Conservation (phyloP, 2,113 vertebrate species). For the Noctilio leporinus region DNA sequence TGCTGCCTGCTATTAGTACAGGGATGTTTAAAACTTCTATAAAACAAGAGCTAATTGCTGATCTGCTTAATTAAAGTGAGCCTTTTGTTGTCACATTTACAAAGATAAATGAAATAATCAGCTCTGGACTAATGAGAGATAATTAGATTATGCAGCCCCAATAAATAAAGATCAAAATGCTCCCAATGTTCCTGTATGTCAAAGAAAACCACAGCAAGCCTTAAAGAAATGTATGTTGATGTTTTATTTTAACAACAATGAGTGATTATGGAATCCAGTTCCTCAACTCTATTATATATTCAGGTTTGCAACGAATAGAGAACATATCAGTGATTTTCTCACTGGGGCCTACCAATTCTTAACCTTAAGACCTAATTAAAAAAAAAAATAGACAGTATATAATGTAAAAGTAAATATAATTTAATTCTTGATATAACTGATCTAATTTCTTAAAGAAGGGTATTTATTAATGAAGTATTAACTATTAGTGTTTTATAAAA, state of each 20-base stretch:
- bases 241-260: conserved; percentile 35
- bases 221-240: conserved; percentile 16
- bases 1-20: conserved; percentile 80
- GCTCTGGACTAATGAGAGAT: conserved; percentile 89
- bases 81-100: conserved; percentile 89
- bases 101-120: conserved; percentile 94
- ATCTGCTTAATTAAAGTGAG: conserved; percentile 90
- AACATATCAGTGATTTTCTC: neutral
- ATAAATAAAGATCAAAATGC: conserved; percentile 86
- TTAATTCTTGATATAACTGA: neutral
- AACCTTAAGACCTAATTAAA: neutral
- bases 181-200: conserved; percentile 67
- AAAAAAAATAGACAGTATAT: neutral
- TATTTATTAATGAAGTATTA: neutral
- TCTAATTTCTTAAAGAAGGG: neutral
- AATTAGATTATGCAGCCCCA: conserved; percentile 86
- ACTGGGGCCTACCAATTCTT: neutral
- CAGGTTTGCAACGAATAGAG: neutral
- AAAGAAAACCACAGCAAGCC: conserved; percentile 44
- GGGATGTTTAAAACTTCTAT: conserved; percentile 85
- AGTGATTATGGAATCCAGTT: neutral
- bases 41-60: conserved; percentile 89
- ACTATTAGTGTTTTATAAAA: neutral
- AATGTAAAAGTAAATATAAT: conserved; percentile 23
- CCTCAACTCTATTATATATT: neutral